These are phyloP conservation scores for Zootermopsis nevadensis DNA, from an alignment of 2,888 invertebrate genomes.

Conservation along the genomic window DNA sequence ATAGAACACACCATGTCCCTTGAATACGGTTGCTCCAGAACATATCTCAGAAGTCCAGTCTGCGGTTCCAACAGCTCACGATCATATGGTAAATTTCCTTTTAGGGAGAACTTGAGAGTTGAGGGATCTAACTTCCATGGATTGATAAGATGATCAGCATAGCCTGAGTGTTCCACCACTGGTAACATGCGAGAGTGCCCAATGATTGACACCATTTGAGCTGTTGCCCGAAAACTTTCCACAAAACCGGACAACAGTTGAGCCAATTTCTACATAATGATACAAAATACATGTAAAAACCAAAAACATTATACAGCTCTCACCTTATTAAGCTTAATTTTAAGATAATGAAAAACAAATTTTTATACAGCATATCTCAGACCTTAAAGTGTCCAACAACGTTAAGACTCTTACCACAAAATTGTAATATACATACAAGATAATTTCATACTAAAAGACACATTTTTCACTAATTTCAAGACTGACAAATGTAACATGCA, in stretches of 20 bases:
- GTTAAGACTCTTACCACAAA: no score
- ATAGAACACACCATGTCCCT: constrained; percentile 96
- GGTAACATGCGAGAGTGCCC: constrained; percentile 92
- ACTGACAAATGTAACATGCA: no score
- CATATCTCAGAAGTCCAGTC: constrained; percentile 86
- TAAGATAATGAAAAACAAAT: no score
- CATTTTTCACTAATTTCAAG: no score
- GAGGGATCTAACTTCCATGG: constrained; percentile 93
- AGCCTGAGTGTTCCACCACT: constrained; percentile 90
- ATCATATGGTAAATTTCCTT: constrained; percentile 88
- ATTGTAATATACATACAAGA: no score
- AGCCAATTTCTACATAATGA: constrained; percentile 76
- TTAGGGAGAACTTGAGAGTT: constrained; percentile 77
- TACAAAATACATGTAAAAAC: no score
- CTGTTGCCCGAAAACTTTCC: constrained; percentile 91
- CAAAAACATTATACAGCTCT: no score
- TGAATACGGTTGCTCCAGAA: constrained; percentile 94
- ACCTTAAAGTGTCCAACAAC: no score
- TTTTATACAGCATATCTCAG: no score
- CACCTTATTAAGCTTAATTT: no score
- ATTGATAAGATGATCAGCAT: constrained; percentile 88
- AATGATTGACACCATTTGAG: constrained; percentile 95
- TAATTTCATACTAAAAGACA: no score
- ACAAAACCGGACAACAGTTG: constrained; percentile 88
- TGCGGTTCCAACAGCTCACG: constrained; percentile 90